These are phyloP conservation scores for Ophioderma brevispina DNA, from an alignment of 35 echinoderm and acorn worm species.

Conservation along the genomic window DNA sequence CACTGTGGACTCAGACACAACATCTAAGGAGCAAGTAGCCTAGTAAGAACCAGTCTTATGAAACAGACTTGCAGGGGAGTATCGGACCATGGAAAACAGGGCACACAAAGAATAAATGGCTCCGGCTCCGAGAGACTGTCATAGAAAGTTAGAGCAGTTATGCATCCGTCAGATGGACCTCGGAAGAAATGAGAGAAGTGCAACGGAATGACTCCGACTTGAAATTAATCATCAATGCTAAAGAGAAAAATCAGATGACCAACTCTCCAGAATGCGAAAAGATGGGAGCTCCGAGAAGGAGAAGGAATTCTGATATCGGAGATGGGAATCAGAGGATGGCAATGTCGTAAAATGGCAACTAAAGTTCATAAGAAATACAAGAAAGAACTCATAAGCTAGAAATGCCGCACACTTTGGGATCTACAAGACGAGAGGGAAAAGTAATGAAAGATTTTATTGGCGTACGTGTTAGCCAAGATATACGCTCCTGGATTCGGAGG, in stretches of 20 bases:
- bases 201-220: background rate
- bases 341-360: slow-evolving; percentile 14
- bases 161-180: background rate
- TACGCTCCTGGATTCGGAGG: slow-evolving; percentile 10
- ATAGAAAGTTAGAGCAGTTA: background rate
- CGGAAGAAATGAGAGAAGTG: background rate
- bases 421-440: slow-evolving; percentile 15
- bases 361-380: slow-evolving; percentile 3
- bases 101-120: no score
- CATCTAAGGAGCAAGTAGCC: background rate
- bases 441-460: slow-evolving; percentile 17
- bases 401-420: slow-evolving; percentile 27
- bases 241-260: background rate
- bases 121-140: no score
- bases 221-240: background rate
- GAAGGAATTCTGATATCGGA: background rate
- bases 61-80: background rate
- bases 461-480: background rate
- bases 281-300: slow-evolving; percentile 17
- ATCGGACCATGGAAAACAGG: no score
- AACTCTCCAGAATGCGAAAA: background rate
- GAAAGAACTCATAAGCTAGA: background rate
- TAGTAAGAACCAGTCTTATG: background rate
- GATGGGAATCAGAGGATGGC: slow-evolving; percentile 35
- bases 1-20: background rate